phyloP scores from a whole-genome alignment of 1,140 invertebrate species.

The Brachystomella parvula region DNA sequence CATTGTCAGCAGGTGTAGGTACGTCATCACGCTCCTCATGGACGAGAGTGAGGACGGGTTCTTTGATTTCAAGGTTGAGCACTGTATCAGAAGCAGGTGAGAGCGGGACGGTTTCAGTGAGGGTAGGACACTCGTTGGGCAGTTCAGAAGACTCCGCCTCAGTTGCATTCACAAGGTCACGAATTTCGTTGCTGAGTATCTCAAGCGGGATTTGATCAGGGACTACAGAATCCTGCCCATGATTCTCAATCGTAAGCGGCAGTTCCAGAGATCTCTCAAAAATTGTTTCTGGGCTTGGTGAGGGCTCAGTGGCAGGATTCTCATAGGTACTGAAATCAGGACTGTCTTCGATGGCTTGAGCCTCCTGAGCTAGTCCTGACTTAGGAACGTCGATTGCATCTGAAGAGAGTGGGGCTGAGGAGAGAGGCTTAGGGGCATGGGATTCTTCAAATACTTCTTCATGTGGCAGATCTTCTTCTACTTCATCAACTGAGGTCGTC shows the following conservation, averaged over 20 bases:
- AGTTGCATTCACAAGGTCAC: neutral
- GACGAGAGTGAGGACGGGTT: neutral
- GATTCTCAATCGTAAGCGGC: neutral
- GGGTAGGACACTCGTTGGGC: neutral
- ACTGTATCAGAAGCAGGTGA: neutral
- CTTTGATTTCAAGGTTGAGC: neutral
- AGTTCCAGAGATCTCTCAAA: neutral
- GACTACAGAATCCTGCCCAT: neutral
- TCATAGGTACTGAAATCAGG: neutral
- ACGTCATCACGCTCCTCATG: neutral
- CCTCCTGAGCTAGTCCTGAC: neutral
- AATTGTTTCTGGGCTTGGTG: neutral
- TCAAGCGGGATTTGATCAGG: neutral
- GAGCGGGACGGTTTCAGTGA: neutral
- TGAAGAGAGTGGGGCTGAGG: neutral
- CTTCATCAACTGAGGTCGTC: conserved; percentile 37
- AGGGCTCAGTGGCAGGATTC: neutral
- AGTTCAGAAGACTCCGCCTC: neutral
- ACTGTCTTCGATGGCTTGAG: neutral
- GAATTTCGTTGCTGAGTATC: neutral
- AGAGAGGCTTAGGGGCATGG: neutral
- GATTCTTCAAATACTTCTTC: conserved; percentile 13
- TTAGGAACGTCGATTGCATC: neutral
- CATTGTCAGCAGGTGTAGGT: neutral
- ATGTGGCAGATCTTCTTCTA: conserved; percentile 36